Evolutionary conservation across 2,113 vertebrate genomes (phyloP).

Genomic region (Pica pica): DNA sequence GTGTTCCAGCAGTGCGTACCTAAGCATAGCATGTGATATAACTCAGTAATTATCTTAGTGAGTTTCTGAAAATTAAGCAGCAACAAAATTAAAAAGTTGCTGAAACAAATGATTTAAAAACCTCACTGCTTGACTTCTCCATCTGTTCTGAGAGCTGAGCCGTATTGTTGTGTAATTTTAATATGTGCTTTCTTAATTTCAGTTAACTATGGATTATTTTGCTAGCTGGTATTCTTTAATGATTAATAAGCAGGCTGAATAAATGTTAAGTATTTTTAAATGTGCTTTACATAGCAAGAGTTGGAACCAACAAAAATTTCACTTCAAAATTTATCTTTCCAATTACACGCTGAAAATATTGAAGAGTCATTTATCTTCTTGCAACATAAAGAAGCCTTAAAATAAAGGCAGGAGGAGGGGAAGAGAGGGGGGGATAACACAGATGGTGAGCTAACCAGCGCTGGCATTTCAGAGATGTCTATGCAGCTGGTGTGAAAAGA

Average conservation of each 20-base stretch:
- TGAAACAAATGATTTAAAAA: background rate
- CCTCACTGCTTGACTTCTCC: conserved; percentile 7
- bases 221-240: conserved; percentile 18
- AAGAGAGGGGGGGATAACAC: background rate
- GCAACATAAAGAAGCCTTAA: conserved; percentile 51
- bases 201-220: conserved; percentile 21
- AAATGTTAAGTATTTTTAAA: conserved; percentile 52
- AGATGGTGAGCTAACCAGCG: conserved; percentile 12
- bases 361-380: conserved; percentile 35
- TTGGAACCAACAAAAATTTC: background rate
- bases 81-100: conserved; percentile 12
- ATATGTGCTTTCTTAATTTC: conserved; percentile 34
- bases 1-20: conserved; percentile 37
- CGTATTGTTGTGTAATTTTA: background rate
- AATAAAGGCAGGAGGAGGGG: conserved; percentile 26
- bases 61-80: conserved; percentile 51
- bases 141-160: conserved; percentile 35
- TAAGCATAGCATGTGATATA: background rate
- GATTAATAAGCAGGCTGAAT: conserved; percentile 37
- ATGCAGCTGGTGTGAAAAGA: conserved; percentile 14
- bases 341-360: background rate
- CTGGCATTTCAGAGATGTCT: conserved; percentile 51
- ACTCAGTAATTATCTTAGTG: background rate
- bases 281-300: conserved; percentile 35
- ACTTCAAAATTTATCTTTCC: conserved; percentile 20